A percentile compares a stretch with the other conserved stretches of the same genome.
These are phyloP conservation scores for Hypomecis punctinalis DNA, from an alignment of 2,888 invertebrate genomes.

Conservation along the genomic window DNA sequence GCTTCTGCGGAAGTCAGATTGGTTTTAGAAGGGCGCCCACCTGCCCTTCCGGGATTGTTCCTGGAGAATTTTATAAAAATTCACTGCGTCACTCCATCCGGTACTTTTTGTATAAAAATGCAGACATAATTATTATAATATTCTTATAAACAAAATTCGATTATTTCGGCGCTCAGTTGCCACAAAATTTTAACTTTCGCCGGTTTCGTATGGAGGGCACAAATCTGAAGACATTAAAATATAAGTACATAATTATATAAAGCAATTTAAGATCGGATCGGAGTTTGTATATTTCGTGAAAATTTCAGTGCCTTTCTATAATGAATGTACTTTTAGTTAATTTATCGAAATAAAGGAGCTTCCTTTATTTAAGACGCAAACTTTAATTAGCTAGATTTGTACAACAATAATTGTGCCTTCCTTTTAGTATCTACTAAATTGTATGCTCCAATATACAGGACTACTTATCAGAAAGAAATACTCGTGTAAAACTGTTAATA, in stretches of 20 bases:
- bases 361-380: neutral
- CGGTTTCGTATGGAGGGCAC: slow-evolving; percentile 32
- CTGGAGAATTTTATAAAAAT: slow-evolving; percentile 5
- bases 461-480: slow-evolving; percentile 10
- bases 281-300: slow-evolving; percentile 1
- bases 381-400: neutral
- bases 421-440: slow-evolving; percentile 9
- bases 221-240: slow-evolving; percentile 12
- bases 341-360: neutral
- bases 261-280: neutral
- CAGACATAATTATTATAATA: neutral
- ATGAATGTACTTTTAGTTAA: neutral
- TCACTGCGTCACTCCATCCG: neutral
- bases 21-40: slow-evolving; percentile 40
- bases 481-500: slow-evolving; percentile 4
- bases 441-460: slow-evolving; percentile 7
- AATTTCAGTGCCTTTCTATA: slow-evolving; percentile 16
- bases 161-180: neutral
- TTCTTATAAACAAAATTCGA: neutral
- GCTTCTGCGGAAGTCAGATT: slow-evolving; percentile 58
- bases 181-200: slow-evolving; percentile 21
- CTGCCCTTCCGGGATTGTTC: slow-evolving; percentile 21
- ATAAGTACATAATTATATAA: neutral
- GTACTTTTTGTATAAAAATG: neutral
- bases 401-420: slow-evolving; percentile 24